These are phyloP conservation scores for Pachypanchax playfairii DNA, from an alignment of 2,113 vertebrate species.

Conservation along the genomic window DNA sequence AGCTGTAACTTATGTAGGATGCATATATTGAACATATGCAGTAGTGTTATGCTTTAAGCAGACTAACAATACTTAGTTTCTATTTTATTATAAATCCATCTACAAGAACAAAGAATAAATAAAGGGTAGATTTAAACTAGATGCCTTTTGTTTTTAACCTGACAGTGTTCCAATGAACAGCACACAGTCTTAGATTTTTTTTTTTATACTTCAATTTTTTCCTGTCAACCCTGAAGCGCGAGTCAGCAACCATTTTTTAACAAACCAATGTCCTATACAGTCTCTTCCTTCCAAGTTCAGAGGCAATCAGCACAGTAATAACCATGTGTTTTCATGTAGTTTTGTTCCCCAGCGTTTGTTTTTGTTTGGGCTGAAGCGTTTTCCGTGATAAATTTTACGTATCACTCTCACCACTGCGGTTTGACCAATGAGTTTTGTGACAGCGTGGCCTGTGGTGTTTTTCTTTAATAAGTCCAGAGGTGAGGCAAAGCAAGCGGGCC, in stretches of 20 bases:
- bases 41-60: conserved; percentile 7
- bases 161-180: conserved; percentile 30
- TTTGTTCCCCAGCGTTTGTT: conserved; percentile 52
- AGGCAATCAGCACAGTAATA: conserved; percentile 48
- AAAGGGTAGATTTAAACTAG: conserved; percentile 14
- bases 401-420: conserved; percentile 55
- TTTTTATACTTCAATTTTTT: conserved; percentile 12
- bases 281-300: conserved; percentile 39
- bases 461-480: conserved; percentile 78
- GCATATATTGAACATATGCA: too few relatives aligned
- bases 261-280: conserved; percentile 41
- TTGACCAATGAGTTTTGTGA: conserved; percentile 67
- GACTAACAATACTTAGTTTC: not conserved
- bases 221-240: conserved; percentile 46
- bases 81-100: conserved; percentile 12
- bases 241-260: conserved; percentile 50
- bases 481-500: conserved; percentile 64
- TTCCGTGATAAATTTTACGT: conserved; percentile 72
- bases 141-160: conserved; percentile 16
- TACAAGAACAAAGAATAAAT: conserved; percentile 11
- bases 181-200: conserved; percentile 41
- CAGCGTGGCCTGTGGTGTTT: conserved; percentile 67
- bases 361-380: conserved; percentile 53
- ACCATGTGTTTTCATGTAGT: conserved; percentile 48
- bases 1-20: too few relatives aligned